A percentile compares a stretch with the other conserved stretches of the same genome.
Evolutionary conservation across 2,797 vertebrate genomes (phyloP).

Genomic region (Emydoidea blandingii): DNA sequence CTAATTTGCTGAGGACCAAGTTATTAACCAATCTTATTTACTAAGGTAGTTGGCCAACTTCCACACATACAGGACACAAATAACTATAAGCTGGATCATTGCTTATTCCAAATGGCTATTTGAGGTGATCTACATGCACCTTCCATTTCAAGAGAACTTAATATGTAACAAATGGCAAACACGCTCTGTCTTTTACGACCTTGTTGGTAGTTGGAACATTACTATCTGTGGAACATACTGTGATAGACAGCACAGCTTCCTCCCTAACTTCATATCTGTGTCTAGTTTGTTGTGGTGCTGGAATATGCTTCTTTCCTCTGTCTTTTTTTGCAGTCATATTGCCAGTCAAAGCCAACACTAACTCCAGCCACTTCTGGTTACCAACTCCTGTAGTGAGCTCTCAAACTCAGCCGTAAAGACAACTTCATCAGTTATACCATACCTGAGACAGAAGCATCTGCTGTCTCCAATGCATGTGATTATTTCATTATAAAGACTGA

Average conservation of each 20-base stretch:
- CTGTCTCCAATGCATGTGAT: background rate
- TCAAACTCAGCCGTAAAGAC: background rate
- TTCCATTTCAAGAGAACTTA: background rate
- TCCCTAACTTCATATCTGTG: background rate
- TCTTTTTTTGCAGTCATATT: background rate
- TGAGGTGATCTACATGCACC: background rate
- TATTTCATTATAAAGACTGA: background rate
- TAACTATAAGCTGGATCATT: background rate
- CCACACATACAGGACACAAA: background rate
- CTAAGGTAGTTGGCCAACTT: background rate
- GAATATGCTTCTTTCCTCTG: background rate
- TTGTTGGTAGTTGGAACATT: background rate
- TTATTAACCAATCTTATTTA: background rate
- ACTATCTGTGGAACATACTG: background rate
- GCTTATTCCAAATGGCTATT: background rate
- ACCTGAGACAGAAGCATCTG: slow-evolving; percentile 2
- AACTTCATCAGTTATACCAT: background rate
- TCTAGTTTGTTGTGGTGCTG: background rate
- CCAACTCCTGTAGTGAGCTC: background rate
- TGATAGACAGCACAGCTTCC: background rate
- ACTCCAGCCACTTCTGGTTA: background rate
- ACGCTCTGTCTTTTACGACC: background rate
- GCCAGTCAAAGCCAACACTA: background rate
- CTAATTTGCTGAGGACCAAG: background rate
- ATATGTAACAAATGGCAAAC: background rate